Evolutionary conservation across 2,797 vertebrate species (phyloP), one percentile per base, ranked within the genome.

Genomic region (Mergus octosetaceus): DNA sequence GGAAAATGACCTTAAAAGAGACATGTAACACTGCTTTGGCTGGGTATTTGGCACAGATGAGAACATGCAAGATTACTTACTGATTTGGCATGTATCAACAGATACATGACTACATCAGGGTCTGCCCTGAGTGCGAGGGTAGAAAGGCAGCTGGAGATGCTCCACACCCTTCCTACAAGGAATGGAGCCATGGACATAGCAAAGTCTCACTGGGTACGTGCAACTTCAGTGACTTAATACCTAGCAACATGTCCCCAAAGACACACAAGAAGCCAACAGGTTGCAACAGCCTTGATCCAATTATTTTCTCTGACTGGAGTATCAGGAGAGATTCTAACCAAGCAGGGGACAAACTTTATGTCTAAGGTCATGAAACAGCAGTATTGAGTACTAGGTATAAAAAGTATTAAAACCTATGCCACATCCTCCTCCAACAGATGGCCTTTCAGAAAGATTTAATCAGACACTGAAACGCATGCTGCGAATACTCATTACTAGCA

Each of bases 371-470:
- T 62, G 85, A 89, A 94, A 96, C 79, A 92, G 89, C 82, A 77
- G 73, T 64, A 91, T 0, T 66, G 82, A 92, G 70, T 62, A 87
- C 76, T 51, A 96, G 92, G 89, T 92, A 96, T 76, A 92, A 96
- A 91, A 93, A 91, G 85, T 96, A 91, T 84, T 91, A 93, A 94
- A 94, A 76, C 93, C 93, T 75, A 85, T 84, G 94, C 95, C 76
- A 85, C 91, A 87, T 96, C 82, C 87, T 96, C 73, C 94, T 96
- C 91, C 91, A 95, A 97, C 96, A 97, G 96, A 97, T 97, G 96
- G 96, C 89, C 96, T 96, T 97, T 95, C 95, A 96, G 94, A 89
- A 94, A 96, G 93, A 96, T 97, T 96, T 97, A 96, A 97, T 97
- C 96, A 96, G 96, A 97, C 85, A 92, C 83, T 92, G 94, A 97